Evolutionary conservation across 2,888 invertebrate genomes (phyloP), one percentile per base, ranked within the genome.

Genomic region (Epistrophe eligans): DNA sequence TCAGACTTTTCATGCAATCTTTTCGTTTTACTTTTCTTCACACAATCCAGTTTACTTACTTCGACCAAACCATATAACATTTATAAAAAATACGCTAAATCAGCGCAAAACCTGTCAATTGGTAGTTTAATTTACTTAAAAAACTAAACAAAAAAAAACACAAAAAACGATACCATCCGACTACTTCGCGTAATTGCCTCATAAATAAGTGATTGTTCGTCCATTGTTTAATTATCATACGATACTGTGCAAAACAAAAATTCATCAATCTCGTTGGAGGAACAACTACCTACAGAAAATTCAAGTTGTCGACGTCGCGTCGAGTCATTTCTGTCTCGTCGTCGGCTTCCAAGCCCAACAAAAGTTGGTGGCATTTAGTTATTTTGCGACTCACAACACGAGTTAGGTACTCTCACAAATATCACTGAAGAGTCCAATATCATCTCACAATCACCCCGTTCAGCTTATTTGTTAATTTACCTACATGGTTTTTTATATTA

Each of bases 41-140:
- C 48, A 35, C 70, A 71, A 60, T 48, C 57, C 24, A 76, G 62
- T 81, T 55, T 76, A 81, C 64, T 77, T 71, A 24, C 67, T 67
- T 67, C 64, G 55, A 64, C 52, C 57, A 71, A 79, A 57, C 70
- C 35, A 71, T 32, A 58, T 10, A 11, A 77, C 28, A 58, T 58
- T 38, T 50, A 38, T 32, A 71, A n/a, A 77, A 55, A 66, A 60
- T 67, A 43, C 17, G 58, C 50, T 9, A 74, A 84, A 79, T 79
- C 64, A 84, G 57, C 79, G 64, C 62, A 70, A 82, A 55, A 76
- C 64, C 64, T 82, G 81, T 74, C 84, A 84, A 74, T 84, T 84
- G 60, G 64, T 62, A 62, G 62, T 76, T 74, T 74, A 66, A 71
- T 84, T 60, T 50, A 70, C 52, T 55, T 28, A 66, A 32, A 74